phyloP scores from a whole-genome alignment of 2,888 invertebrate genomes.

The Gymnocheta viridis region DNA sequence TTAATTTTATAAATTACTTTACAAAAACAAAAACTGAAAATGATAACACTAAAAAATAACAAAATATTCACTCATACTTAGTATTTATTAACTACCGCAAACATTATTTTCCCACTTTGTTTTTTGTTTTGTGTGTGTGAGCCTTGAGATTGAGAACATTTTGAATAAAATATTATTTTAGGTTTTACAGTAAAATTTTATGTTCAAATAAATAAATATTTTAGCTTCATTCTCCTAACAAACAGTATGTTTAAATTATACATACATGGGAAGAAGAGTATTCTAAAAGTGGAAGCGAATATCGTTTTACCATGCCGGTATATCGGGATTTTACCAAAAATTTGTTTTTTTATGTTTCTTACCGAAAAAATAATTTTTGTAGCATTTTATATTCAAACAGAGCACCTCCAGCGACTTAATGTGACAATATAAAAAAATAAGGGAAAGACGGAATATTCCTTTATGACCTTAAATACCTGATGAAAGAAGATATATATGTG shows the following conservation, averaged over 20 bases:
- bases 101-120: background rate
- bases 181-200: slow-evolving; percentile 50
- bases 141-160: slow-evolving; percentile 42
- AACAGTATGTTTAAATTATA: slow-evolving; percentile 27
- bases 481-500: too few relatives aligned
- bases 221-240: slow-evolving; percentile 26
- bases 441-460: too few relatives aligned
- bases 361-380: too few relatives aligned
- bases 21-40: background rate
- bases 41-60: background rate
- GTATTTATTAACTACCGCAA: slow-evolving; percentile 5
- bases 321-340: too few relatives aligned
- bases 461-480: too few relatives aligned
- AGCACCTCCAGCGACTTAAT: too few relatives aligned
- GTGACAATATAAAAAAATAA: too few relatives aligned
- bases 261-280: background rate
- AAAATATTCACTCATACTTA: background rate
- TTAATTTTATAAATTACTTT: slow-evolving; percentile 54
- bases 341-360: too few relatives aligned
- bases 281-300: too few relatives aligned
- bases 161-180: slow-evolving; percentile 58
- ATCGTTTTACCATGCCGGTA: too few relatives aligned
- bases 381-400: too few relatives aligned
- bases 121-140: background rate
- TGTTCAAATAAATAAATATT: slow-evolving; percentile 38